Base-by-base conservation (phyloP, 2,797 vertebrate species). In the Capromys pilorides region DNA sequence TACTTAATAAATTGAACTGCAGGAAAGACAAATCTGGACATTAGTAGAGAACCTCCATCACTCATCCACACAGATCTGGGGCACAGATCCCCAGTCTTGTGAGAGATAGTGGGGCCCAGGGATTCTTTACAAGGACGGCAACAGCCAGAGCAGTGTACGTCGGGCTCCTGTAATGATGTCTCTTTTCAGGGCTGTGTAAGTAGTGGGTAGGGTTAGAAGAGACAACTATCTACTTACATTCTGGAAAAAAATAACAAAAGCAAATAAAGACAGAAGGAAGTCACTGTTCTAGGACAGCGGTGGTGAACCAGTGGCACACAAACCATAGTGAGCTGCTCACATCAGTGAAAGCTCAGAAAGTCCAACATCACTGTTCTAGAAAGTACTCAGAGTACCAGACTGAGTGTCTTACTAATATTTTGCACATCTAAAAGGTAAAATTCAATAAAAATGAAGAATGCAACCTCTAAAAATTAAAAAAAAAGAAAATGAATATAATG, bases 381-480 rank as follows among this genome's bases (percentile, higher is more conserved):
- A 8, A 57, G 0, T 19, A 33, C n/a, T 90, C 14, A 49, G 36
- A 79, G n/a, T 66, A 73, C 90, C 86, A 86, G 41, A 78, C 66
- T 94, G 61, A 22, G 13, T 12, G 21, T 75, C 16, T 75, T 88
- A 13, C 57, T 69, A 69, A 71, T 90, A 91, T 51, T 81, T 95
- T 91, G 71, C 3, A 88, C 62, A 86, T 86, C 19, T 69, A 92
- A 86, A 86, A 95, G 41, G 49, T 83, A 89, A 78, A 84, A 61
- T 69, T 39, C 22, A 78, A 54, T 45, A 9, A 39, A 75, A 94
- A 88, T 59, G 31, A 49, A 94, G 31, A 96, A 89, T 33, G 8
- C 6, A 93, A 86, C 61, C 33, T 12, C n/a, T 87, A 78, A 69
- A 64, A 26, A 26, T 59, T 90, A 54, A 24, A 86, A 59, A 28